phyloP scores from a whole-genome alignment of 2,797 vertebrate species.

The Mormyrus proboscirostris region DNA sequence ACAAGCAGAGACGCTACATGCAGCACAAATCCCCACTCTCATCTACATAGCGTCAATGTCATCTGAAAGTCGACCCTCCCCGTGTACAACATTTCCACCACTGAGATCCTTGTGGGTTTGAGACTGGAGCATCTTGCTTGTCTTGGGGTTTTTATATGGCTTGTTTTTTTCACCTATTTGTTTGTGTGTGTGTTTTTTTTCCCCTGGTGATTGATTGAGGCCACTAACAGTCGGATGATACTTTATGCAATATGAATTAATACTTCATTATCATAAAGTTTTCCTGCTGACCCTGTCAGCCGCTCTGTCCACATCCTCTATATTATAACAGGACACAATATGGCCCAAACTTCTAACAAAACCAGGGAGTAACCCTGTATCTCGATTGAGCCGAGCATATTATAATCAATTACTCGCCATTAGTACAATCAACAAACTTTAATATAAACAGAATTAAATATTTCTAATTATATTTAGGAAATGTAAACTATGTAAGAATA shows the following conservation, averaged over 20 bases:
- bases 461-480: not conserved
- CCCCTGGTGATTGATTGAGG: slow-evolving; percentile 40
- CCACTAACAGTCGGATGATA: slow-evolving; percentile 34
- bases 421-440: not conserved
- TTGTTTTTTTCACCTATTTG: slow-evolving; percentile 39
- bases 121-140: slow-evolving; percentile 64
- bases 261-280: slow-evolving; percentile 28
- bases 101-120: slow-evolving; percentile 62
- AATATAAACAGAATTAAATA: not conserved
- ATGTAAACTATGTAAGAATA: not conserved
- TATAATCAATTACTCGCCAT: not conserved
- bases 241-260: slow-evolving; percentile 32
- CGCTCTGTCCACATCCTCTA: not conserved
- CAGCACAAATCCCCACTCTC: slow-evolving; percentile 61
- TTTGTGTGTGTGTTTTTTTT: slow-evolving; percentile 25
- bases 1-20: slow-evolving; percentile 61
- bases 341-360: not conserved
- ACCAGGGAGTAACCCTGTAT: not conserved
- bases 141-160: slow-evolving; percentile 64
- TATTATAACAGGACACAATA: not conserved
- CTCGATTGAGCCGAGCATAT: not conserved
- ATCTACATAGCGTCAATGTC: slow-evolving; percentile 71
- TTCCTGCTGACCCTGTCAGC: slow-evolving; percentile 8
- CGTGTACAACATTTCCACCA: slow-evolving; percentile 68
- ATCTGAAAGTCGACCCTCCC: slow-evolving; percentile 71